phyloP scores from a whole-genome alignment of 2,888 invertebrate species.

The Oligia latruncula region DNA sequence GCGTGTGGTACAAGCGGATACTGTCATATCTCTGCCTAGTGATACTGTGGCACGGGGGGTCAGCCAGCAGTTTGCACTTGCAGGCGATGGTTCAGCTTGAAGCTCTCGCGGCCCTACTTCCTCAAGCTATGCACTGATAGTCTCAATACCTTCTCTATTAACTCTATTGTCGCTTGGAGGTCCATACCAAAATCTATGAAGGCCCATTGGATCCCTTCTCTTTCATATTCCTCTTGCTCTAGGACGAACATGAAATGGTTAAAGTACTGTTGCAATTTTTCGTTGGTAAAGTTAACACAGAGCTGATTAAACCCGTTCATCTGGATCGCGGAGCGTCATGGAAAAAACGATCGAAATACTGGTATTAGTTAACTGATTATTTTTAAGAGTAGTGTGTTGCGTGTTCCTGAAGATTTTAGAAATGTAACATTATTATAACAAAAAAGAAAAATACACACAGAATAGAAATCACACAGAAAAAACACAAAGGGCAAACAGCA shows the following conservation, averaged over 20 bases:
- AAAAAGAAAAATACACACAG: conserved; percentile 77
- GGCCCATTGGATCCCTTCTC: conserved; percentile 97
- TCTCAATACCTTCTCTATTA: conserved; percentile 95
- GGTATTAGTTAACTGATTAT: conserved; percentile 65
- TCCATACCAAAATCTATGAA: conserved; percentile 99
- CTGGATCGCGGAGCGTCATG: conserved; percentile 88
- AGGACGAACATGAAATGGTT: conserved; percentile 99
- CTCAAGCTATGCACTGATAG: conserved; percentile 76
- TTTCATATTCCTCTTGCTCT: conserved; percentile 98
- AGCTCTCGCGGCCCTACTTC: conserved; percentile 81
- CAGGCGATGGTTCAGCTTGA: conserved; percentile 80
- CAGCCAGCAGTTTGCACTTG: conserved; percentile 79
- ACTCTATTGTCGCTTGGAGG: conserved; percentile 96
- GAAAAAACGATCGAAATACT: conserved; percentile 78
- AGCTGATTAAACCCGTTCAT: conserved; percentile 98
- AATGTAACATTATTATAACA: conserved; percentile 66
- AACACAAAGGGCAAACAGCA: conserved; percentile 80
- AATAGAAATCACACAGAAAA: conserved; percentile 79
- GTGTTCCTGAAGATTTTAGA: conserved; percentile 68
- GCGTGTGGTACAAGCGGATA: conserved; percentile 74
- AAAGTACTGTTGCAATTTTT: conserved; percentile 98
- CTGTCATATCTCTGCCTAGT: conserved; percentile 67
- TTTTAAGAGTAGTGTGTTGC: conserved; percentile 61
- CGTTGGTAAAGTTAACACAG: conserved; percentile 99
- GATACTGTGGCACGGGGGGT: conserved; percentile 70